Evolutionary conservation across 2,113 vertebrate species (phyloP).

Genomic region (Burhinus bistriatus): DNA sequence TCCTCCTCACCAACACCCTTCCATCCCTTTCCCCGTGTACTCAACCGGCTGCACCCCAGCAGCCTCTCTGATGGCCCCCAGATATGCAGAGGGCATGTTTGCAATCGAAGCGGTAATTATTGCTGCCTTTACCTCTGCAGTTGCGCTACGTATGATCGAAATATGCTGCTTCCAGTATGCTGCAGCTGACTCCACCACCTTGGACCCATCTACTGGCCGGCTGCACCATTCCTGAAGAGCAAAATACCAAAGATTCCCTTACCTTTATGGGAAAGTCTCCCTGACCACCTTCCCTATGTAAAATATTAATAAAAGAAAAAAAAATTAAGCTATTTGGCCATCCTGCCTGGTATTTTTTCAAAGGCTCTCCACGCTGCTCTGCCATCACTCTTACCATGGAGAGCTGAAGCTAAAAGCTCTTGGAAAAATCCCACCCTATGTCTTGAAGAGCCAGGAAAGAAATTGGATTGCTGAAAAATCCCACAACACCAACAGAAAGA

Average conservation of each 20-base stretch:
- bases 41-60: no score
- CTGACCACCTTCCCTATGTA: neutral
- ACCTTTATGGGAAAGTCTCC: neutral
- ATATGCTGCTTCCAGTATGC: neutral
- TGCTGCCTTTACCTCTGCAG: no score
- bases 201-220: neutral
- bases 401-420: neutral
- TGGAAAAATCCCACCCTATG: neutral
- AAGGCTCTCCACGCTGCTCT: neutral
- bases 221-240: fast-evolving
- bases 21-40: no score
- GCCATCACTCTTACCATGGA: neutral
- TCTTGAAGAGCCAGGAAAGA: neutral
- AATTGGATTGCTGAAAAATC: neutral
- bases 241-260: neutral
- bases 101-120: no score
- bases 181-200: neutral
- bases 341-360: neutral
- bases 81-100: no score
- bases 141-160: neutral
- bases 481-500: neutral
- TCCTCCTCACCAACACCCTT: no score
- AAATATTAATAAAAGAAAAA: neutral
- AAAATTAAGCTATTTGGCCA: neutral
- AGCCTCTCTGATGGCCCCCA: no score